Conservation (phyloP, 2,797 vertebrate species). For the Anguilla marmorata region DNA sequence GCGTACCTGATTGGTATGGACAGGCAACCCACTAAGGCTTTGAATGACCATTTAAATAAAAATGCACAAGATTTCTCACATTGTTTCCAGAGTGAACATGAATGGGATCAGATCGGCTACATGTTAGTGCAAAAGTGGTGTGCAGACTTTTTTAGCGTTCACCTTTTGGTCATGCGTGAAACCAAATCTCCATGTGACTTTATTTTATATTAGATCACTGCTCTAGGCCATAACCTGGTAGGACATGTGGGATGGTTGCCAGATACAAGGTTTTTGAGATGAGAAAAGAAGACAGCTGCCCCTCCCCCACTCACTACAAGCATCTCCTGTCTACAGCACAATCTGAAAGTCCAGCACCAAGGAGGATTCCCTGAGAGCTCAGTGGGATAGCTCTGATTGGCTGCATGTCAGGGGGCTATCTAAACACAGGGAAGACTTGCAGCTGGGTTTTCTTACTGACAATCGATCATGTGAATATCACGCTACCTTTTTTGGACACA, state of each 20-base stretch:
- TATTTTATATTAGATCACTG: too few species aligned
- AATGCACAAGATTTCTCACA: too few species aligned
- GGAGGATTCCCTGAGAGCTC: conserved; percentile 18
- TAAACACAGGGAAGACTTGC: conserved; percentile 71
- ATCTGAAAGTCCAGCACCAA: background rate
- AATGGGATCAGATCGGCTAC: too few species aligned
- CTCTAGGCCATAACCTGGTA: background rate
- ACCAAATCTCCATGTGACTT: too few species aligned
- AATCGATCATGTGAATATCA: conserved; percentile 65
- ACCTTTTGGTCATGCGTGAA: too few species aligned
- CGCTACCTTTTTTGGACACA: conserved; percentile 69
- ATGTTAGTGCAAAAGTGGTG: too few species aligned
- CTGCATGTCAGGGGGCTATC: conserved; percentile 58
- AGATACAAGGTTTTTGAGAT: background rate
- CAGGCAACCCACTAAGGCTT: too few species aligned
- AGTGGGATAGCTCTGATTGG: conserved; percentile 47
- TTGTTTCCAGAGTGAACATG: too few species aligned
- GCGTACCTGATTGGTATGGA: too few species aligned
- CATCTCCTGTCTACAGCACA: background rate
- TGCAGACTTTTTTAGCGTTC: too few species aligned
- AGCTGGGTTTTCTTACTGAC: conserved; percentile 59
- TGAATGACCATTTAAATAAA: too few species aligned
- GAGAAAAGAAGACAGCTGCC: background rate
- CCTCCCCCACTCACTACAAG: background rate
- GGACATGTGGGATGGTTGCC: background rate